Base-by-base conservation (phyloP, 2,797 vertebrate genomes). In the Parambassis ranga region DNA sequence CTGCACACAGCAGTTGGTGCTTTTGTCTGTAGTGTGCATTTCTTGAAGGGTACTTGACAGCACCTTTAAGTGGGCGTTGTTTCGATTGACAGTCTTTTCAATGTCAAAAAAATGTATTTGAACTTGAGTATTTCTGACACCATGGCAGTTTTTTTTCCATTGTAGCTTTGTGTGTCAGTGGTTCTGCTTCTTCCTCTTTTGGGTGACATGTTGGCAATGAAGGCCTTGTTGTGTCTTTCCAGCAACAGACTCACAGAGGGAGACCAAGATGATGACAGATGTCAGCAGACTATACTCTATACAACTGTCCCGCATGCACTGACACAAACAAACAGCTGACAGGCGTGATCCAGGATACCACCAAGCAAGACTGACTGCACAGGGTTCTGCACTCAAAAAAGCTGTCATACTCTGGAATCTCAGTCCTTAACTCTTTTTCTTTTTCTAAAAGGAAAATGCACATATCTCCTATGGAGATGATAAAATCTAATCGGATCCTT, bases 261-360 rank as follows among this genome's bases (percentile, higher is more conserved):
- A 89, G 81, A 84, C 82, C 89, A 11, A 87, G 87, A 77, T 80
- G 78, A 82, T 84, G 82, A 87, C 72, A 75, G 77, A 77, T 77
- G 84, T 82, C 83, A 70, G 60, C 75, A 55, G 78, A 75, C 70
- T 48, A 19, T 64, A 61, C 43, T 79, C 65, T 9, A n/a, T n/a
- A 14, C 75, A 26, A 74, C 64, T 65, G 55, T 77, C 71, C 77
- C 63, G 30, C 68, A 74, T 71, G 65, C 50, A 58, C 53, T 37
- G 81, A 51, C 74, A 71, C 71, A 75, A 85, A 82, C 76, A 77
- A 84, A 81, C 78, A 70, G 77, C 74, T 74, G 81, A 84, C 77
- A 79, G 82, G 82, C 75, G 4, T 50, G 71, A 86, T 77, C 81
- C 78, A 80, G 73, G 71, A 56, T 59, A 79, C 53, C 65, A 49